Conservation (phyloP, 2,888 invertebrate genomes). For the Adelphocoris suturalis region DNA sequence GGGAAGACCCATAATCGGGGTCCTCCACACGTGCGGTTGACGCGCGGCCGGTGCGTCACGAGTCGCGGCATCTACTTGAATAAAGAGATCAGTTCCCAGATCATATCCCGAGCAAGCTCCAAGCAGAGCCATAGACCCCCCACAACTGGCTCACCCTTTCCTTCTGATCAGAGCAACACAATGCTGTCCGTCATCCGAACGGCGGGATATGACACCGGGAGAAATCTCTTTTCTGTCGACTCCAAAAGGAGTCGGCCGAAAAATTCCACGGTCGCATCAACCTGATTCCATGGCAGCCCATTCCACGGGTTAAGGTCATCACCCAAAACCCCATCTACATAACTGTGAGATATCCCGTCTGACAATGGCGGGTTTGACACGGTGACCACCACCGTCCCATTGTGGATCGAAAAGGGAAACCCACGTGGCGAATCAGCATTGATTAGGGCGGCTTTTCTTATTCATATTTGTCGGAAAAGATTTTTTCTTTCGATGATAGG, state of each 20-base stretch:
- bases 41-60: not conserved
- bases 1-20: not conserved
- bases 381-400: not conserved
- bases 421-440: slow-evolving; percentile 64
- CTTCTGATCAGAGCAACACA: slow-evolving; percentile 25
- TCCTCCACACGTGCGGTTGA: not conserved
- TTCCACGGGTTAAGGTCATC: slow-evolving; percentile 45
- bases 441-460: slow-evolving; percentile 59
- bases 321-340: slow-evolving; percentile 29
- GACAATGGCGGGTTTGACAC: slow-evolving; percentile 30
- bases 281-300: slow-evolving; percentile 26
- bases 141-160: not conserved
- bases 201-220: slow-evolving; percentile 12
- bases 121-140: not conserved
- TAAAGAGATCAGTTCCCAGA: not conserved
- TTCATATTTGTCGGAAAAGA: slow-evolving; percentile 45
- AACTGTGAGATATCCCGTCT: not conserved
- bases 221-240: slow-evolving; percentile 1
- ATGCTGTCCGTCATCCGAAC: not conserved
- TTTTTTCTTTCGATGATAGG: not conserved
- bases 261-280: not conserved
- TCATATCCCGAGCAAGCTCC: too few species aligned
- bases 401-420: slow-evolving; percentile 55
- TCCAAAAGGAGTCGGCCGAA: not conserved
- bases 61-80: slow-evolving; percentile 38